Evolutionary conservation across 2,113 vertebrate species (phyloP), one percentile per base, ranked within the genome.

Genomic region (Engystomops pustulosus): DNA sequence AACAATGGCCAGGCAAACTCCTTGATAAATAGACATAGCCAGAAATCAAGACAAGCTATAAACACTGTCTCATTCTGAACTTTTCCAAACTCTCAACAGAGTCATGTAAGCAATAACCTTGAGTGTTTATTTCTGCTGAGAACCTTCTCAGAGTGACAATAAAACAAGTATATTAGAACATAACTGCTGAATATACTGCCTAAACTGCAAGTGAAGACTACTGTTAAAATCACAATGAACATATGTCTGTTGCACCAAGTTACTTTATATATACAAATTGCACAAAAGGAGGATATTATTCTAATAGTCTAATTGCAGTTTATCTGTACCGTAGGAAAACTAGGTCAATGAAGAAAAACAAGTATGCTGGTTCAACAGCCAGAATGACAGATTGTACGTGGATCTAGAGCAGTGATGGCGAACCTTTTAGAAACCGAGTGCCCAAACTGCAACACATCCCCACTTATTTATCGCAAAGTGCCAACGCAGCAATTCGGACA

Each of bases 121-220:
- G 58, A 80, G 18, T 69, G 20, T 49, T 68, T 36, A 34, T 49
- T 51, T 80, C 79, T 53, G 49, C n/a, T 69, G 62, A 20, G 6
- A 25, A 32, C 49, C 65, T 80, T 36, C 79, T 23, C 32, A 80
- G 62, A 14, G 30, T 69, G 45, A 69, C 65, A 80, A 69, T 69
- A 80, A 80, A 69, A 80, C 30, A 80, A 80, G 79, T 69, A 69
- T 80, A 69, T 80, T 69, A 67, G 5, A 53, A 25, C 44, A 80
- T 80, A 80, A 80, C 51, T 47, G 62, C 17, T 17, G 38, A 69
- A 2, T 36, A 69, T 51, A 80, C 62, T 69, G 23, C 30, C 6
- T 80, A 69, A 9, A 18, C 30, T 25, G 20, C 47, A 11, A 69
- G 45, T 2, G n/a, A 53, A 80, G 11, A 36, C 20, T 36, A 10